A percentile compares a stretch with the other conserved stretches of the same genome.
phyloP scores from a whole-genome alignment of 2,113 vertebrate genomes.

The Nematolebias whitei region DNA sequence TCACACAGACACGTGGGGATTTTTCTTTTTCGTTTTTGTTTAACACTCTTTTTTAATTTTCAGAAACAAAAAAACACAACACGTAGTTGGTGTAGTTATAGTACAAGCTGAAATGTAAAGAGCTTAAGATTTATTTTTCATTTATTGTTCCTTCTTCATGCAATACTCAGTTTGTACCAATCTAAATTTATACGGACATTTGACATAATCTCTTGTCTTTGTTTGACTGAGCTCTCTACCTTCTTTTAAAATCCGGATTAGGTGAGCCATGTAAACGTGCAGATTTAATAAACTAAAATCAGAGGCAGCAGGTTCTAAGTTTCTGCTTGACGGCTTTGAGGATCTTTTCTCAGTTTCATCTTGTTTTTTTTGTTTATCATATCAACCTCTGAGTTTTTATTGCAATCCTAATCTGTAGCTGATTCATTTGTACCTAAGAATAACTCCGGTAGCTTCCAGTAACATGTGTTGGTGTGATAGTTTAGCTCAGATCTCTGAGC shows the following conservation, averaged over 20 bases:
- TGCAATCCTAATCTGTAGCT: slow-evolving; percentile 13
- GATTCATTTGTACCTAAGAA: slow-evolving; percentile 34
- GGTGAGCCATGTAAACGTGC: slow-evolving; percentile 17
- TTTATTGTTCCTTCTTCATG: slow-evolving; percentile 8
- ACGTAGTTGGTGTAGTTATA: no score
- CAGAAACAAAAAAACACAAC: no score
- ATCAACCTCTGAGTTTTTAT: slow-evolving; percentile 33
- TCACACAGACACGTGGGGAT: no score
- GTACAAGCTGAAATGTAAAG: no score
- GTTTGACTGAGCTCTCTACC: slow-evolving; percentile 1
- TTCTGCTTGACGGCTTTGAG: slow-evolving; percentile 30
- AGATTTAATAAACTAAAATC: not conserved
- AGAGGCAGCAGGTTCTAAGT: slow-evolving; percentile 32
- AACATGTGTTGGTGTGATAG: slow-evolving; percentile 4
- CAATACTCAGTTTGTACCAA: slow-evolving; percentile 15
- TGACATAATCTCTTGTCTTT: not conserved
- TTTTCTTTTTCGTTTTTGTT: no score
- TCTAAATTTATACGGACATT: not conserved
- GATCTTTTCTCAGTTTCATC: slow-evolving; percentile 36
- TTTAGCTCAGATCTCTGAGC: slow-evolving; percentile 4
- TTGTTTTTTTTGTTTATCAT: slow-evolving; percentile 25
- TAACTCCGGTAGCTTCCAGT: slow-evolving; percentile 24
- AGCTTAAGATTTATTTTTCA: no score
- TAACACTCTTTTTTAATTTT: no score
- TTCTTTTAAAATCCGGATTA: slow-evolving; percentile 35